A percentile compares a stretch with the other conserved stretches of the same genome.
Conservation (phyloP, 37 sponge, comb jelly and placozoan genomes). For the Aphrocallistes beatrix region DNA sequence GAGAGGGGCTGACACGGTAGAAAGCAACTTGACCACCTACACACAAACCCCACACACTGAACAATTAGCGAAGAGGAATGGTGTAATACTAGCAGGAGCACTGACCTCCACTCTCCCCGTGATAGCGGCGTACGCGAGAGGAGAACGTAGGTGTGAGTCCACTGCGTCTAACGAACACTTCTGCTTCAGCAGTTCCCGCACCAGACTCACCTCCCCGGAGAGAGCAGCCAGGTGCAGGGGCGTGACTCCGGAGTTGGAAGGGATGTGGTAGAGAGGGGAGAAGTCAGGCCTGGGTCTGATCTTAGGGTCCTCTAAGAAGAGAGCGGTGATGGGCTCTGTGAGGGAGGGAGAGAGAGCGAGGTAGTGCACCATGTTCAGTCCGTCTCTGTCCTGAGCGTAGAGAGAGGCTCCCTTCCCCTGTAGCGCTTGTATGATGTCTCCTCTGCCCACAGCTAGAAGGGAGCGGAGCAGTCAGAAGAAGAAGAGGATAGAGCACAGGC, state of each 20-base stretch:
- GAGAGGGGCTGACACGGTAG: background rate
- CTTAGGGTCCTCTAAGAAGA: background rate
- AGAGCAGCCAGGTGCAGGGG: slow-evolving; percentile 57
- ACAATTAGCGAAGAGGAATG: background rate
- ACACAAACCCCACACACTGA: background rate
- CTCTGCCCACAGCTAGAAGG: background rate
- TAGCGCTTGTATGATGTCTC: background rate
- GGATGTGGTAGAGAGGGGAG: background rate
- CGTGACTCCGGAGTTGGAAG: slow-evolving; percentile 37
- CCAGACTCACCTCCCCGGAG: background rate
- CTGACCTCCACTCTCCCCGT: background rate
- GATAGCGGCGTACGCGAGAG: background rate
- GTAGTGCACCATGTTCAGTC: background rate
- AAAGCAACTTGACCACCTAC: background rate
- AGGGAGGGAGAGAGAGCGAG: background rate
- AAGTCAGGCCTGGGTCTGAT: slow-evolving; percentile 14
- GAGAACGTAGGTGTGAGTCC: background rate
- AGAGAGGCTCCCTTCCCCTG: background rate
- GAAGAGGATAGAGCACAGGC: no score
- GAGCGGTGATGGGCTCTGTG: background rate
- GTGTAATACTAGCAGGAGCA: no score
- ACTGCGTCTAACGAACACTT: background rate
- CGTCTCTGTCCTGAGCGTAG: background rate
- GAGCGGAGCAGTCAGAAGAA: no score
- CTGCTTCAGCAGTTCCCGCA: background rate